A percentile compares a stretch with the other conserved stretches of the same genome.
Conservation (phyloP, 2,888 invertebrate genomes). For the Oscheius sp. region DNA sequence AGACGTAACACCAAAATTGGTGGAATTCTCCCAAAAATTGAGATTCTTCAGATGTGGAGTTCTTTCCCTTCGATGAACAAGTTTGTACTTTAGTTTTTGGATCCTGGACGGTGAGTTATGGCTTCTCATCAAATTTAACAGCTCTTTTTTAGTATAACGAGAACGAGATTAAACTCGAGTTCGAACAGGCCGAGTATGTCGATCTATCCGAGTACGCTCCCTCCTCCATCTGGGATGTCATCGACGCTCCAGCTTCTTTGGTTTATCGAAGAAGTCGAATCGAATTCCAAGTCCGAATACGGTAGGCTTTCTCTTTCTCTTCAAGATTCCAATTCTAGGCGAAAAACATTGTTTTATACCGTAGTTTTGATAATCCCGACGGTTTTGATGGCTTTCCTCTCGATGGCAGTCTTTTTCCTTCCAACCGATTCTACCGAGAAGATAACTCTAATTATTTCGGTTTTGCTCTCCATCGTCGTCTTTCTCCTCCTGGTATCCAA, state of each 20-base stretch:
- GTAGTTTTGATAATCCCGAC: conserved; percentile 98
- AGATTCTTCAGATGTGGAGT: conserved; percentile 81
- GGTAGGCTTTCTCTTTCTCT: conserved; percentile 31
- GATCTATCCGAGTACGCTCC: conserved; percentile 97
- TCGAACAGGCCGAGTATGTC: conserved; percentile 91
- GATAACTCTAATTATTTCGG: conserved; percentile 85
- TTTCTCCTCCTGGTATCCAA: conserved; percentile 97
- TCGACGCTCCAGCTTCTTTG: conserved; percentile 77
- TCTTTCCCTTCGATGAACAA: conserved; percentile 84
- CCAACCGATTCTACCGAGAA: conserved; percentile 94
- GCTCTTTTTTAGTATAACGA: conserved; percentile 80
- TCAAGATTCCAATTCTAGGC: conserved; percentile 73
- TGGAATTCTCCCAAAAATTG: not conserved
- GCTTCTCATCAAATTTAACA: not conserved
- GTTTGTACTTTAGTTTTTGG: conserved; percentile 67
- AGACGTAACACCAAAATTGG: too few relatives aligned
- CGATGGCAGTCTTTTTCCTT: conserved; percentile 87
- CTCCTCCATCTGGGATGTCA: conserved; percentile 98
- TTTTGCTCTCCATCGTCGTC: conserved; percentile 98
- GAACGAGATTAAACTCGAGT: conserved; percentile 92
- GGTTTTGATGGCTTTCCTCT: conserved; percentile 96
- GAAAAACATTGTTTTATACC: conserved; percentile 98
- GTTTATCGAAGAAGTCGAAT: conserved; percentile 63
- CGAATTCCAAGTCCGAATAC: conserved; percentile 64
- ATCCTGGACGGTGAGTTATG: conserved; percentile 60